Percentiles rank a stretch among this genome's conserved stretches.
These are phyloP conservation scores for Zingel zingel DNA, from an alignment of 2,113 vertebrate species.

Conservation along the genomic window DNA sequence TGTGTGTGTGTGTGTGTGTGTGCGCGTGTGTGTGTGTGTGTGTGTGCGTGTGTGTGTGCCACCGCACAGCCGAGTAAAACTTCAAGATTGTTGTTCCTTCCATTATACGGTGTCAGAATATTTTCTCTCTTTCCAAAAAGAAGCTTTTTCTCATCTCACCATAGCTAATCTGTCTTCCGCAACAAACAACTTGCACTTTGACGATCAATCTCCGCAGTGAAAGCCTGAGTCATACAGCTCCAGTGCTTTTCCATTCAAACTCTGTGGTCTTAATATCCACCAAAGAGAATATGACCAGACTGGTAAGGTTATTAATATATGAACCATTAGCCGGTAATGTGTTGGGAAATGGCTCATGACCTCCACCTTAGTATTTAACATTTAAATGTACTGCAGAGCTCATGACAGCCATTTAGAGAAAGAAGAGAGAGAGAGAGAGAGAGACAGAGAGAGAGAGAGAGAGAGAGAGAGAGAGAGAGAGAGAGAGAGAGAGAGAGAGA, in stretches of 20 bases:
- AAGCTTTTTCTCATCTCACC: slow-evolving; percentile 41
- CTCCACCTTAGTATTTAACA: slow-evolving; percentile 81
- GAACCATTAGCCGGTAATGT: slow-evolving; percentile 81
- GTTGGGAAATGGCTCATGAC: slow-evolving; percentile 80
- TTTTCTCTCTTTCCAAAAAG: slow-evolving; percentile 38
- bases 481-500: not conserved
- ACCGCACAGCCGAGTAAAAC: not conserved
- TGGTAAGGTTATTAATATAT: slow-evolving; percentile 80
- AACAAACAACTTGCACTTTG: slow-evolving; percentile 42
- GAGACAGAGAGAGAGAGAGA: not conserved
- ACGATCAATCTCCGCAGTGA: slow-evolving; percentile 30
- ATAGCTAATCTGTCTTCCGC: slow-evolving; percentile 34
- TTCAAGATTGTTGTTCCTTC: slow-evolving; percentile 5
- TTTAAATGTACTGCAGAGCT: slow-evolving; percentile 79
- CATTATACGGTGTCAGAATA: slow-evolving; percentile 10
- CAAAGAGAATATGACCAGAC: slow-evolving; percentile 65
- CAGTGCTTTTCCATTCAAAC: slow-evolving; percentile 50
- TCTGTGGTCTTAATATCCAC: slow-evolving; percentile 60
- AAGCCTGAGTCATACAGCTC: slow-evolving; percentile 31
- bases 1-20: no score
- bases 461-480: not conserved
- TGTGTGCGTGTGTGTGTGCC: not conserved
- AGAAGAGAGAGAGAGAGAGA: slow-evolving; percentile 5
- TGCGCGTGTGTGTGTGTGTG: no score
- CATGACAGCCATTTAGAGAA: slow-evolving; percentile 69